Evolutionary conservation across 2,797 vertebrate genomes (phyloP).

Genomic region (Lophura swinhoii): DNA sequence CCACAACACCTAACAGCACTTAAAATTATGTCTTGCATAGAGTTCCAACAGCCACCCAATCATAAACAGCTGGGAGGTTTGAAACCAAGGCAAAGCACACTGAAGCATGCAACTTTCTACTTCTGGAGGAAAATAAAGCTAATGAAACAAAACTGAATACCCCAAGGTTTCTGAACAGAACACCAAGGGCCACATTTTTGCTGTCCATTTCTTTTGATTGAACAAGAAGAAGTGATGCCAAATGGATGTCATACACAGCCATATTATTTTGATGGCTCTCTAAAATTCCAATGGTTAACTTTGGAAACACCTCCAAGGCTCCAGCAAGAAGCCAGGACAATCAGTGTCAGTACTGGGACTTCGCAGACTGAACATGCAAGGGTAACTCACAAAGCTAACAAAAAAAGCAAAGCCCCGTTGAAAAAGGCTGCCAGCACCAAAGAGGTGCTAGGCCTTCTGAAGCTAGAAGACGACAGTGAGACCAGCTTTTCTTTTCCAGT

Average conservation of each 20-base stretch:
- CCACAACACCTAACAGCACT: not conserved
- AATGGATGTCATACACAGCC: not conserved
- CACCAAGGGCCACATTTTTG: not conserved
- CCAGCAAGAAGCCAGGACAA: not conserved
- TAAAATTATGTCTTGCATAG: not conserved
- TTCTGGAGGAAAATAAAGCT: not conserved
- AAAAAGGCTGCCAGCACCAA: not conserved
- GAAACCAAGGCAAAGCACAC: not conserved
- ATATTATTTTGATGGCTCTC: not conserved
- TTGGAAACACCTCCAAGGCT: not conserved
- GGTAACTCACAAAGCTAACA: not conserved
- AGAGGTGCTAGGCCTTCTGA: not conserved
- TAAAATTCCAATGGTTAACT: not conserved
- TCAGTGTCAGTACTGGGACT: not conserved
- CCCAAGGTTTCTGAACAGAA: not conserved
- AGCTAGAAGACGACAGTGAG: not conserved
- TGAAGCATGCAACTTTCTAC: not conserved
- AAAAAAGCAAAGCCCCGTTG: not conserved
- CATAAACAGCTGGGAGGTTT: not conserved
- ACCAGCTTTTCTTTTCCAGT: not conserved
- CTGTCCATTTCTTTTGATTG: not conserved
- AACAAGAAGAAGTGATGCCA: fast-evolving
- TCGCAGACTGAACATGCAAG: not conserved
- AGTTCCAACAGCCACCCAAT: not conserved
- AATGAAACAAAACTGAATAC: not conserved